These are phyloP conservation scores for Sphinx pinastri DNA, from an alignment of 2,888 invertebrate genomes.

Conservation along the genomic window DNA sequence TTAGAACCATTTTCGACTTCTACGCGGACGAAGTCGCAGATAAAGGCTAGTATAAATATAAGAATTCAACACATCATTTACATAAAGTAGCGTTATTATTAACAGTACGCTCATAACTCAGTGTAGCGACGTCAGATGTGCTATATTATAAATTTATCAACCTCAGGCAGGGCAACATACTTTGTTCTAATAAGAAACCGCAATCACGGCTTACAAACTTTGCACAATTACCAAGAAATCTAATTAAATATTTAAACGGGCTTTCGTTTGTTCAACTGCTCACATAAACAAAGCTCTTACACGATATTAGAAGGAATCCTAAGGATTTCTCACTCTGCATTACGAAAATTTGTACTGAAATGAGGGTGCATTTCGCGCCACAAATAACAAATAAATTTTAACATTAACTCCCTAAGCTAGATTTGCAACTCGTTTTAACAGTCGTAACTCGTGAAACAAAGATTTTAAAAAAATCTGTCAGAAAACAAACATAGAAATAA, in stretches of 20 bases:
- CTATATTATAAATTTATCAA: constrained; percentile 1
- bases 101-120: neutral
- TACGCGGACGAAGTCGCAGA: too few species aligned
- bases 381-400: neutral
- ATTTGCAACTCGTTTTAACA: neutral
- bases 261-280: neutral
- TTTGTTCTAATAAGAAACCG: constrained; percentile 37
- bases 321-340: neutral
- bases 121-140: neutral
- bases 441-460: too few species aligned
- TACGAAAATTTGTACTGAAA: neutral
- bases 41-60: neutral
- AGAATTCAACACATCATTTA: neutral
- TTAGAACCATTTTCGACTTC: too few species aligned
- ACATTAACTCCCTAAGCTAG: neutral
- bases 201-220: constrained; percentile 45
- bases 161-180: constrained; percentile 33
- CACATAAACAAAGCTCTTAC: constrained; percentile 3
- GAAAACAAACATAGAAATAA: too few species aligned
- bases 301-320: neutral
- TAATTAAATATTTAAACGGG: constrained; percentile 39
- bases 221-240: constrained; percentile 45
- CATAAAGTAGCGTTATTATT: neutral
- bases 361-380: too few species aligned
- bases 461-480: too few species aligned